These are phyloP conservation scores for Parnassius smintheus DNA, from an alignment of 2,888 invertebrate genomes.

Conservation along the genomic window DNA sequence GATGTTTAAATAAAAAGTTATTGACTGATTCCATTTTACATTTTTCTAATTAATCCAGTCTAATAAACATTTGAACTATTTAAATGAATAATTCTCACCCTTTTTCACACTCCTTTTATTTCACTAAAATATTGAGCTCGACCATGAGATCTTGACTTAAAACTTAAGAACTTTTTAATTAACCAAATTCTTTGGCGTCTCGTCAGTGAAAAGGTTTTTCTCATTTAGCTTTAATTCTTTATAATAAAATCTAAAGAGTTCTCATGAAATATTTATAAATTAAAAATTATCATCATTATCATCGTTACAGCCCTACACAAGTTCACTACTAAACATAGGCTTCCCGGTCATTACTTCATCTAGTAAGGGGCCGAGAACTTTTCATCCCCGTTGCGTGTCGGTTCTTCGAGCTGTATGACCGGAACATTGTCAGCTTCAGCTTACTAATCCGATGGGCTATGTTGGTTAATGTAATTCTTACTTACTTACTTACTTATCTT, in stretches of 20 bases:
- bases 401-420: neutral
- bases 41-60: too few species aligned
- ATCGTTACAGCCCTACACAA: too few species aligned
- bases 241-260: neutral
- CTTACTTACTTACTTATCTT: too few species aligned
- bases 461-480: too few species aligned
- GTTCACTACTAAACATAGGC: neutral
- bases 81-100: constrained; percentile 2
- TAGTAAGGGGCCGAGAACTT: neutral
- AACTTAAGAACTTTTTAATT: constrained; percentile 22
- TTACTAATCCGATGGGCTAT: too few species aligned
- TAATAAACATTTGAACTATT: neutral
- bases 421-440: too few species aligned
- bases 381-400: neutral
- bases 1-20: too few species aligned
- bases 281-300: too few species aligned
- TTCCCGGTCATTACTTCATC: too few species aligned
- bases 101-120: constrained; percentile 1
- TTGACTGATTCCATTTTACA: too few species aligned
- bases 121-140: constrained; percentile 1
- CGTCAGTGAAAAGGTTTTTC: constrained; percentile 3
- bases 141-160: constrained; percentile 2
- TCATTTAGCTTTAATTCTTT: neutral
- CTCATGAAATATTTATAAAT: too few species aligned
- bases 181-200: constrained; percentile 16